Conservation (phyloP, 2,888 invertebrate species). For the Cartodere bifasciata region DNA sequence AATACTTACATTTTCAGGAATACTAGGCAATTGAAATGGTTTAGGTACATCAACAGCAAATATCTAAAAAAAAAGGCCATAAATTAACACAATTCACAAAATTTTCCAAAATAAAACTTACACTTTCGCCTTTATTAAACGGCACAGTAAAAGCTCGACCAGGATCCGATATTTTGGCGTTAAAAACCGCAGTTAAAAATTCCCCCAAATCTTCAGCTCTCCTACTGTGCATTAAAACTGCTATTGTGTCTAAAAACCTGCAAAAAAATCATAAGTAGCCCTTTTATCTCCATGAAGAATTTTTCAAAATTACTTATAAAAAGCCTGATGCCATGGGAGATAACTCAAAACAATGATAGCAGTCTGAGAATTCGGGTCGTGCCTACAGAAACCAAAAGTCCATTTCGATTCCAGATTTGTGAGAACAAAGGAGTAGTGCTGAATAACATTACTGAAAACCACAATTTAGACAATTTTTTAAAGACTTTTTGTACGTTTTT, state of each 20-base stretch:
- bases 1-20: conserved; percentile 85
- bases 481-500: neutral
- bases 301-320: conserved; percentile 57
- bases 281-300: conserved; percentile 2
- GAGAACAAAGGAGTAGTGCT: conserved; percentile 93
- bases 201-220: conserved; percentile 43
- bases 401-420: conserved; percentile 92
- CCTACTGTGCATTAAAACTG: conserved; percentile 55
- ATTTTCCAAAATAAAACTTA: conserved; percentile 29
- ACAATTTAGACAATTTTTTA: conserved; percentile 12
- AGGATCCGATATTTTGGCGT: conserved; percentile 53
- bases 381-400: conserved; percentile 95
- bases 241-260: conserved; percentile 71
- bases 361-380: conserved; percentile 79
- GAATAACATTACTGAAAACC: conserved; percentile 63
- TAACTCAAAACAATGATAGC: conserved; percentile 77
- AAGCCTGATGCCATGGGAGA: conserved; percentile 94
- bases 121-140: conserved; percentile 45
- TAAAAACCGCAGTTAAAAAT: conserved; percentile 56
- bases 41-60: conserved; percentile 70
- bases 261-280: conserved; percentile 18
- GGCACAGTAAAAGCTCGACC: conserved; percentile 50
- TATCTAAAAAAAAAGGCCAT: conserved; percentile 43
- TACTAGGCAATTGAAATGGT: conserved; percentile 76
- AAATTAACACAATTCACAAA: conserved; percentile 1